Evolutionary conservation across 2,888 invertebrate species (phyloP), one percentile per base, ranked within the genome.

Genomic region (Quadroppia sp.): DNA sequence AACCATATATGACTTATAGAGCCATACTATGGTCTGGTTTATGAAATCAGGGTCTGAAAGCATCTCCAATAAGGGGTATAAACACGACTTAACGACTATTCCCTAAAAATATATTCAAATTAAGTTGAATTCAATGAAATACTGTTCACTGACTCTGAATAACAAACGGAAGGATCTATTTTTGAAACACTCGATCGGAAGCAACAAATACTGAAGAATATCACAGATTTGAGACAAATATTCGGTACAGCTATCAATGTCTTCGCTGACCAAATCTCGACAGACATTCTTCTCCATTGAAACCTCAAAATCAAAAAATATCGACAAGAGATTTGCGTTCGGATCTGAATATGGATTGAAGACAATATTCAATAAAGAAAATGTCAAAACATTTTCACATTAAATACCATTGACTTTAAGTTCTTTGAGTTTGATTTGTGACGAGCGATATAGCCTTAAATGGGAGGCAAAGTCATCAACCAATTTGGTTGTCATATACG

Each of bases 391-490:
- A 23, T 30, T n/a, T 6, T 9, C n/a, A 30, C 2, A 20, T 42
- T 20, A 71, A 30, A 76, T 77, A 82, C 82, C 81, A 75, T 83
- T 85, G 80, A 85, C 79, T 78, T 87, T 80, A 87, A 84, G 75
- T 75, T 79, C 79, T 45, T 79, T 78, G 36, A 81, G 79, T 77
- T 81, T 82, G 45, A 83, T 83, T 76, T 81, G 80, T 0, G 94
- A 90, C 81, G 91, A 89, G 78, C 93, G 88, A 81, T 90, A 95
- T 28, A 95, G 84, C 77, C 92, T 87, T 77, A 95, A 86, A 84
- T 95, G 95, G 32, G 90, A 89, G 0, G 93, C 94, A 77, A 92
- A 87, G 83, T 94, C 94, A 82, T 95, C 94, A 1, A 95, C 92
- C 75, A 94, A 86, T 77, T 89, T 86, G 42, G 91, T 91, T 25